Evolutionary conservation across 2,797 vertebrate species (phyloP).

Genomic region (Telmatherina bonti): DNA sequence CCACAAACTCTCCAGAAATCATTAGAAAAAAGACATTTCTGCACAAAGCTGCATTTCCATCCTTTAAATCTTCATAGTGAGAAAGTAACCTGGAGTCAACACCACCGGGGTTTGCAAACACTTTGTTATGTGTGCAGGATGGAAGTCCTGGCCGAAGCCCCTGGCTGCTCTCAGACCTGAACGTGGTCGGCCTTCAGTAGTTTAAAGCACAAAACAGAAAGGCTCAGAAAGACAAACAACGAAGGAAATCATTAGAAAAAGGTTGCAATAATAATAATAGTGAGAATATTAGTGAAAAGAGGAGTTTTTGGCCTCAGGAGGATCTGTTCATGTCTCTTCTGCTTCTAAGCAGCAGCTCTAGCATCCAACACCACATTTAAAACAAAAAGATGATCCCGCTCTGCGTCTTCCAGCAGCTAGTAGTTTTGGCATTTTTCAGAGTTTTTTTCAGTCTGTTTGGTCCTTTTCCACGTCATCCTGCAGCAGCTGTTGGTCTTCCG

Average conservation of each 20-base stretch:
- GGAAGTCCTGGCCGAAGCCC: neutral
- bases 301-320: slow-evolving; percentile 21
- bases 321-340: neutral
- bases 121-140: neutral
- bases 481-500: slow-evolving; percentile 2
- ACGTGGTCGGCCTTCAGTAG: slow-evolving; percentile 13
- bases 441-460: slow-evolving; percentile 23
- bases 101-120: slow-evolving; percentile 1
- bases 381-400: slow-evolving; percentile 38
- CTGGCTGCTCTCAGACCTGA: neutral
- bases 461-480: slow-evolving; percentile 8
- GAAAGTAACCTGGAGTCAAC: neutral
- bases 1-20: slow-evolving; percentile 1
- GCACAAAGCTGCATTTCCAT: slow-evolving; percentile 8
- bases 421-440: slow-evolving; percentile 42
- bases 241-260: slow-evolving; percentile 2
- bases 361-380: slow-evolving; percentile 6
- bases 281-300: neutral
- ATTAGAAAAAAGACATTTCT: slow-evolving; percentile 7
- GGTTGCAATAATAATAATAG: neutral
- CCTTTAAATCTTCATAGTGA: neutral
- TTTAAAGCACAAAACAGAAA: slow-evolving; percentile 27
- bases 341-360: neutral
- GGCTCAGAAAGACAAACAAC: slow-evolving; percentile 1
- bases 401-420: slow-evolving; percentile 16